Evolutionary conservation across 2,797 vertebrate species (phyloP), one percentile per base, ranked within the genome.

Genomic region (Sorex maritimensis): DNA sequence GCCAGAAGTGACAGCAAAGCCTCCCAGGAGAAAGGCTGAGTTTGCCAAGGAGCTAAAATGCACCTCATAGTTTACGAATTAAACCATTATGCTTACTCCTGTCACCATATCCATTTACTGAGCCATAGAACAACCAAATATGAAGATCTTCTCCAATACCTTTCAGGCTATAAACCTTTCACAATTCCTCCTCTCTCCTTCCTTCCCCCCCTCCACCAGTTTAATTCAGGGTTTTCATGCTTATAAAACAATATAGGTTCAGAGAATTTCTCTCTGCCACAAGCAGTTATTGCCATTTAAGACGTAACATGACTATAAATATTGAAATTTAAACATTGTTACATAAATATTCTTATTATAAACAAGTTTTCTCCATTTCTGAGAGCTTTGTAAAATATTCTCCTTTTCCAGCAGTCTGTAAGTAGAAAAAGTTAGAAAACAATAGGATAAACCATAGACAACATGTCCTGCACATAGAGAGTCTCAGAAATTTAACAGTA

Each of bases 21-120:
- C 88, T 81, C 96, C 93, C 92, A 65, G 69, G 94, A 80, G 91
- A 89, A 95, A 7, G 71, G 75, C 41, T 92, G 75, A 55, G 81
- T 75, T 91, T 95, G 81, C 93, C 81, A 96, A 95, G 93, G 83
- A 92, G 69, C 30, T 92, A 85, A 94, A 95, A 90, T 15, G 46
- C 8, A 41, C 68, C 68, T 61, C 12, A 0, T 55, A 68, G 65
- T 91, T 84, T 44, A 93, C 3, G 13, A 86, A 89, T 73, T n/a
- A 90, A 91, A 81, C 71, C 28, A 72, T 84, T 74, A 77, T 34
- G 71, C 86, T 80, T 68, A 30, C 69, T 30, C 12, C 69, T 46
- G 28, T 78, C 73, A 65, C 67, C 12, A 26, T 28, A 38, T 75
- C 65, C 52, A 24, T 30, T 86, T 83, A 78, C 26, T 83, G 81